Base-by-base conservation (phyloP, 2,113 vertebrate species). In the Struthio camelus region DNA sequence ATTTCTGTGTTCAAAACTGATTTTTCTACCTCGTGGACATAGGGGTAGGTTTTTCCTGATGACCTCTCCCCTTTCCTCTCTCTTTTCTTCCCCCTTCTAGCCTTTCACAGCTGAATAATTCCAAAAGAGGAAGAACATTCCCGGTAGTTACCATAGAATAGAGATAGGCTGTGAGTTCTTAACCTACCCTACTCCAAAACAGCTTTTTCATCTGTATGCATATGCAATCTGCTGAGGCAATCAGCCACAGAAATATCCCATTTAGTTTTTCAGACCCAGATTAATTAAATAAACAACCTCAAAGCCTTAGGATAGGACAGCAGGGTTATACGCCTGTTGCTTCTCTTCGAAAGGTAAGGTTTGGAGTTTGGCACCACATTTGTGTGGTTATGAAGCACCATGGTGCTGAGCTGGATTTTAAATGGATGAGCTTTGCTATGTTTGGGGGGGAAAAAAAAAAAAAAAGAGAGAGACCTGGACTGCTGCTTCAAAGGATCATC, bases 351-450 rank as follows among this genome's bases (percentile, higher is more conserved):
- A 71, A 85, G 23, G 19, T 12, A 59, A 34, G 5, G 14, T 17
- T 27, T 27, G 48, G 76, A 72, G 46, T 62, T 91, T 87, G 67
- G 64, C 56, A 28, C 14, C 19, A 27, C 20, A 34, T 15, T 24
- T 40, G 1, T 40, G 34, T 3, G 7, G 66, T 36, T 14, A 6
- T 2, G 2, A 4, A 64, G 25, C 51, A 53, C 6, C 16, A 11
- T 0, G 3, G 34, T 62, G n/a, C 9, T 9, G 53, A 40, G 8
- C 16, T 75, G 15, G 27, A n/a, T 14, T 84, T 70, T 10, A 48
- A 40, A 9, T 19, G 6, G 13, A 11, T n/a, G 32, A 16, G 19
- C 11, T 66, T 54, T 34, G 36, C 16, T 58, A 58, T 58, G 32
- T 16, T 58, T 18, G 28, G 32, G 32, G 56, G 32, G 17, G 27